These are phyloP conservation scores for Zenarchopterus dispar DNA, from an alignment of 2,797 vertebrate species.

Conservation along the genomic window DNA sequence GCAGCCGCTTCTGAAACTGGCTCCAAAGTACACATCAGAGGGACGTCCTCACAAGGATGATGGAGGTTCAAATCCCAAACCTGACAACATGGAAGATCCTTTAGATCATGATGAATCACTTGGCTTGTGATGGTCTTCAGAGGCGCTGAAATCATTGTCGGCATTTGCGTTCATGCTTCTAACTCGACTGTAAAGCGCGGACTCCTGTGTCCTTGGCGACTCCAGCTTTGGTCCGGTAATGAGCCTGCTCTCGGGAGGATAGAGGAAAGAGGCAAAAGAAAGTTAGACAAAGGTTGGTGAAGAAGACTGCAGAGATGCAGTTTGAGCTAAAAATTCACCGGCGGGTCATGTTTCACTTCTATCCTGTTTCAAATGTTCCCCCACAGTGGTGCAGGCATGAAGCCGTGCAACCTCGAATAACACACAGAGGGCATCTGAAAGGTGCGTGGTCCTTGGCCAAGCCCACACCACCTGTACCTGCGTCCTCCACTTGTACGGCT, in stretches of 20 bases:
- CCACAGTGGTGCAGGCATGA: not conserved
- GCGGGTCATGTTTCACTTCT: constrained; percentile 52
- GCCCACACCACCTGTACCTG: too few relatives aligned
- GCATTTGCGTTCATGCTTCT: not conserved
- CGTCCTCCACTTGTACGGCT: not conserved
- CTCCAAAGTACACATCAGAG: not conserved
- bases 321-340: constrained; percentile 26
- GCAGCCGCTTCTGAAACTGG: constrained; percentile 3
- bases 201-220: too few relatives aligned
- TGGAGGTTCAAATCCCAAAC: not conserved
- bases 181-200: not conserved
- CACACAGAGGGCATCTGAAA: too few relatives aligned
- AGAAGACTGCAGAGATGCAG: constrained; percentile 34
- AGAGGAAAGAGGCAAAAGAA: constrained; percentile 9
- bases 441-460: too few relatives aligned
- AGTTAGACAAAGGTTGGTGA: constrained; percentile 4
- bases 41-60: not conserved
- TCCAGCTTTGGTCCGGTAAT: constrained; percentile 49
- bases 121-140: not conserved
- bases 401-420: too few relatives aligned
- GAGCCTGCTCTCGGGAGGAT: constrained; percentile 52
- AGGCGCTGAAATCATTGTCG: not conserved
- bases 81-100: not conserved
- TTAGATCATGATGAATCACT: not conserved
- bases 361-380: constrained; percentile 19